A percentile compares a stretch with the other conserved stretches of the same genome.
Conservation (phyloP, 2,797 vertebrate species). For the Hyperoplus immaculatus region DNA sequence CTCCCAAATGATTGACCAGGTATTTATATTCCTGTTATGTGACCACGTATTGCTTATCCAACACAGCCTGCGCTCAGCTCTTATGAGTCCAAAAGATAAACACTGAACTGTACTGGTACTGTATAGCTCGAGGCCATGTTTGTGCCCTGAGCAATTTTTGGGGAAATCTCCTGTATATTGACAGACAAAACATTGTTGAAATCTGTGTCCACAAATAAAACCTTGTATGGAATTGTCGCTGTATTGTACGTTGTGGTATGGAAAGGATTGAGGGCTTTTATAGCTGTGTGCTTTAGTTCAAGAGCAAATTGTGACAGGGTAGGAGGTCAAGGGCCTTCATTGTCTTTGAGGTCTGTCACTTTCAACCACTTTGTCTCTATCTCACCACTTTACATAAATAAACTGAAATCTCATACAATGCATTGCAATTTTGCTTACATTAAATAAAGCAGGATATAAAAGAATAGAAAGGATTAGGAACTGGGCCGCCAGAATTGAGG, state of each 20-base stretch:
- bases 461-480: constrained; percentile 28
- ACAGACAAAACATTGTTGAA: constrained; percentile 23
- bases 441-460: constrained; percentile 5
- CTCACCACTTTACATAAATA: not conserved
- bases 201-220: constrained; percentile 66
- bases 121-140: constrained; percentile 30
- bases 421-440: constrained; percentile 8
- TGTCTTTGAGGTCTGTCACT: constrained; percentile 24
- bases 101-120: constrained; percentile 46
- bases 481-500: not conserved
- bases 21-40: constrained; percentile 30
- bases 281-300: constrained; percentile 5
- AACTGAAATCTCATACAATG: constrained; percentile 12
- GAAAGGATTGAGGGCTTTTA: constrained; percentile 18
- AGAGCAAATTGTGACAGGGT: constrained; percentile 2
- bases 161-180: no score
- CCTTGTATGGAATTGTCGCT: constrained; percentile 18
- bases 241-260: constrained; percentile 37
- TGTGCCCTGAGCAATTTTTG: constrained; percentile 9
- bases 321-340: constrained; percentile 23
- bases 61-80: constrained; percentile 42
- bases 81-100: constrained; percentile 32
- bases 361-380: constrained; percentile 12
- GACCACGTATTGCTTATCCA: constrained; percentile 37
- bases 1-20: not conserved